phyloP scores from a whole-genome alignment of 1,140 invertebrate species.

The Saccostrea echinata region DNA sequence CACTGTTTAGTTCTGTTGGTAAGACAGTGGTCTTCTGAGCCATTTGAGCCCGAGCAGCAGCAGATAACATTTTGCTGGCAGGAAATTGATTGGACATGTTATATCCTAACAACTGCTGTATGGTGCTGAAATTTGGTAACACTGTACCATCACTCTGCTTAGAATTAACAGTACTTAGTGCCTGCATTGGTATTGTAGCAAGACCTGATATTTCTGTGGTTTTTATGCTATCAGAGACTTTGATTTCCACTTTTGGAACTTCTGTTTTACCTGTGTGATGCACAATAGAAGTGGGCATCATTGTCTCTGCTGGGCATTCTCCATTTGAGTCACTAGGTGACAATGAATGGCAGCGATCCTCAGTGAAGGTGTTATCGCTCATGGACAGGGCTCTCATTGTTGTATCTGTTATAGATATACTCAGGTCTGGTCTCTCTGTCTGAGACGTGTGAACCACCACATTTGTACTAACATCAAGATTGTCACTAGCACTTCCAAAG shows the following conservation, averaged over 20 bases:
- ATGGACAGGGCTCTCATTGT: slow-evolving; percentile 23
- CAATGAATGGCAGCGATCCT: slow-evolving; percentile 56
- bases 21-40: slow-evolving; percentile 58
- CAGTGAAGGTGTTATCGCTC: slow-evolving; percentile 54
- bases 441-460: slow-evolving; percentile 44
- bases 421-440: background rate
- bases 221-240: background rate
- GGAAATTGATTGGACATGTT: slow-evolving; percentile 63
- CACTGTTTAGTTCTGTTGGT: background rate
- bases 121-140: slow-evolving; percentile 40
- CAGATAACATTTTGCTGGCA: slow-evolving; percentile 73
- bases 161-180: background rate
- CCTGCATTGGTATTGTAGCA: background rate
- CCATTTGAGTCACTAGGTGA: slow-evolving; percentile 50
- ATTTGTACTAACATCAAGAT: slow-evolving; percentile 22
- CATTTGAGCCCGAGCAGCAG: slow-evolving; percentile 71
- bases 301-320: slow-evolving; percentile 54
- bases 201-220: background rate
- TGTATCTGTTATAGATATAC: slow-evolving; percentile 1
- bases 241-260: slow-evolving; percentile 22
- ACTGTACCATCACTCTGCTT: slow-evolving; percentile 25
- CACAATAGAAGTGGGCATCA: slow-evolving; percentile 55
- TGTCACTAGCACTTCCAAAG: background rate
- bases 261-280: slow-evolving; percentile 49
- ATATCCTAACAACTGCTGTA: slow-evolving; percentile 59